phyloP scores from a whole-genome alignment of 1,140 invertebrate species.

The Scaptomyza graminum region DNA sequence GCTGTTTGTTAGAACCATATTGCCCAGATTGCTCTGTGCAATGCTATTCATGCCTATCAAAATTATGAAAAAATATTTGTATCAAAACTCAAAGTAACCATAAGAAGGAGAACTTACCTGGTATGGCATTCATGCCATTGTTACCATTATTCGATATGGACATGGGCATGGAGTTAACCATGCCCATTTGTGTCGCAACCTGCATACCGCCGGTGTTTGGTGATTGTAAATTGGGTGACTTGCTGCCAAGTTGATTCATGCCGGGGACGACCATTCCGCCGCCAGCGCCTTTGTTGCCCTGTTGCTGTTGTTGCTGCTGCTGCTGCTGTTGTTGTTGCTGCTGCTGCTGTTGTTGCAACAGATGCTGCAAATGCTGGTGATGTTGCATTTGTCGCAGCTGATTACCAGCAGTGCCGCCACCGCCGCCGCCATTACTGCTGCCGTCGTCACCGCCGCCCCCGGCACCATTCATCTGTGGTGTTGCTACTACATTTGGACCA shows the following conservation, averaged over 20 bases:
- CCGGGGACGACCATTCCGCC: slow-evolving; percentile 88
- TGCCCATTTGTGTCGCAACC: slow-evolving; percentile 85
- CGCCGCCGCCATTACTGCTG: slow-evolving; percentile 84
- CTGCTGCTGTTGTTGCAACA: slow-evolving; percentile 84
- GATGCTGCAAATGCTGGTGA: slow-evolving; percentile 81
- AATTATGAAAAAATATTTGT: too few species aligned
- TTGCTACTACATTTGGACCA: slow-evolving; percentile 87
- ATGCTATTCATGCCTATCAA: slow-evolving; percentile 86
- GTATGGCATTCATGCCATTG: slow-evolving; percentile 87
- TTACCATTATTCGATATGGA: slow-evolving; percentile 87
- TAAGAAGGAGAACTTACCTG: slow-evolving; percentile 84
- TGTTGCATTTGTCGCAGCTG: slow-evolving; percentile 84
- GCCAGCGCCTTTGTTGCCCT: slow-evolving; percentile 87
- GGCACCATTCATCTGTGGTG: slow-evolving; percentile 87
- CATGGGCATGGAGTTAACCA: slow-evolving; percentile 86
- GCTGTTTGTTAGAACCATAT: slow-evolving; percentile 89
- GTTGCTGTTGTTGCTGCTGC: slow-evolving; percentile 83
- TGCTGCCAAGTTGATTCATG: slow-evolving; percentile 89
- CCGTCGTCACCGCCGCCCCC: slow-evolving; percentile 86
- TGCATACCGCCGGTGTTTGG: slow-evolving; percentile 88
- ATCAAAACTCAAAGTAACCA: background rate
- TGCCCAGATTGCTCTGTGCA: slow-evolving; percentile 85
- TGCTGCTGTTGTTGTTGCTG: slow-evolving; percentile 86
- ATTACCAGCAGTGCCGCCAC: slow-evolving; percentile 82
- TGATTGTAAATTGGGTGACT: slow-evolving; percentile 92